phyloP scores from a whole-genome alignment of 1,140 invertebrate species.

The Hermetia illucens region DNA sequence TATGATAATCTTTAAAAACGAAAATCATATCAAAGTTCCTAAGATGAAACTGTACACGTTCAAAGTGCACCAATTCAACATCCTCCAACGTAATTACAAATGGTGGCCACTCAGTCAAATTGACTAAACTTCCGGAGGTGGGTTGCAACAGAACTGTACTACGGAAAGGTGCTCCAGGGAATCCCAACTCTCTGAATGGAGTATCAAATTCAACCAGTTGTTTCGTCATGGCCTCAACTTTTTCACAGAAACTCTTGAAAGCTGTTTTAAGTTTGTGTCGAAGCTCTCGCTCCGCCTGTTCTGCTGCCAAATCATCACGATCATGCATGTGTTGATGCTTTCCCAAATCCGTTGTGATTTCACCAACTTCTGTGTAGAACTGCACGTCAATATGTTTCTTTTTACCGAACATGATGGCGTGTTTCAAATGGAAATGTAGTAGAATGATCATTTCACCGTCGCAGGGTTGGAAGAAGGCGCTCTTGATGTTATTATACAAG shows the following conservation, averaged over 20 bases:
- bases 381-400: conserved; percentile 99
- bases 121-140: conserved; percentile 91
- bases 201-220: conserved; percentile 97
- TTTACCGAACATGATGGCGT: conserved; percentile 98
- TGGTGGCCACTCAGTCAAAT: conserved; percentile 97
- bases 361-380: conserved; percentile 99
- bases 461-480: conserved; percentile 99
- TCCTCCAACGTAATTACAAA: conserved; percentile 97
- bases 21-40: conserved; percentile 99
- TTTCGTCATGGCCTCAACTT: conserved; percentile 92
- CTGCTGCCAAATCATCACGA: conserved; percentile 93
- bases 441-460: conserved; percentile 99
- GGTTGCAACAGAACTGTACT: conserved; percentile 94
- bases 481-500: conserved; percentile 98
- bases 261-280: conserved; percentile 92
- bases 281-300: conserved; percentile 94
- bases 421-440: conserved; percentile 96
- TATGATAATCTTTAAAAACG: conserved; percentile 95
- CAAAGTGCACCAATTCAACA: conserved; percentile 96
- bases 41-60: conserved; percentile 94
- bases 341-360: conserved; percentile 97
- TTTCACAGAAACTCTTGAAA: conserved; percentile 97
- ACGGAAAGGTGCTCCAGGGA: conserved; percentile 93
- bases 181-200: conserved; percentile 94
- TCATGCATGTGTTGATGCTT: conserved; percentile 99